phyloP scores from a whole-genome alignment of 2,113 vertebrate genomes.

The Herpetotheres cachinnans region DNA sequence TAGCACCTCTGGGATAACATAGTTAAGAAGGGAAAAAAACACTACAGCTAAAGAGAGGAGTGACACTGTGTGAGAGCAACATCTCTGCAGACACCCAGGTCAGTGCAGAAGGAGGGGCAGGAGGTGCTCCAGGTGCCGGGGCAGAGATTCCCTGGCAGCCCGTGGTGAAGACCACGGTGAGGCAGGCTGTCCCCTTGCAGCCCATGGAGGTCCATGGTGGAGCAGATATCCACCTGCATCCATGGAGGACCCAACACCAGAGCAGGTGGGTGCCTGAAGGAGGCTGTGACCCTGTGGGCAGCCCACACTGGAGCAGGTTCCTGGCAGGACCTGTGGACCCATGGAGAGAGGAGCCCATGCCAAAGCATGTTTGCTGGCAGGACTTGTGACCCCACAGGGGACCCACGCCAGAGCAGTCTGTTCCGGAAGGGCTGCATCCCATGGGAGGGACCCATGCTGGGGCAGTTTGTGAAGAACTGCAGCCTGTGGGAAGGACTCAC shows the following conservation, averaged over 20 bases:
- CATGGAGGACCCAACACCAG: no score
- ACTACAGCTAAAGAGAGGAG: background rate
- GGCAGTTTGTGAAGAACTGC: background rate
- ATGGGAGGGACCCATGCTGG: background rate
- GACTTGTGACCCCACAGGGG: no score
- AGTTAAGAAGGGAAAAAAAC: background rate
- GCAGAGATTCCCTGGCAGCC: background rate
- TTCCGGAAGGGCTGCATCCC: no score
- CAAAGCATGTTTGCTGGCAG: no score
- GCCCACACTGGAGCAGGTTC: no score
- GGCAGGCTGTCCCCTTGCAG: background rate
- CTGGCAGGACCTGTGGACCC: no score
- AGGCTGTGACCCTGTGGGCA: no score
- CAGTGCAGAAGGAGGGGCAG: background rate
- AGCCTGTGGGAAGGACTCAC: no score
- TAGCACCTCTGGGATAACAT: background rate
- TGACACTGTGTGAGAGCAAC: no score
- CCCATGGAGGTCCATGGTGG: background rate
- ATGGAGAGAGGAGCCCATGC: no score
- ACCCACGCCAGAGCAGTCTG: background rate
- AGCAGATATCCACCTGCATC: background rate
- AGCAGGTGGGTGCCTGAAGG: no score
- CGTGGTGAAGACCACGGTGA: background rate
- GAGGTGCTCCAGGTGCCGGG: background rate
- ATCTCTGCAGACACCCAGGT: background rate